Conservation (phyloP, 2,888 invertebrate species). For the Drosophila sordidula region DNA sequence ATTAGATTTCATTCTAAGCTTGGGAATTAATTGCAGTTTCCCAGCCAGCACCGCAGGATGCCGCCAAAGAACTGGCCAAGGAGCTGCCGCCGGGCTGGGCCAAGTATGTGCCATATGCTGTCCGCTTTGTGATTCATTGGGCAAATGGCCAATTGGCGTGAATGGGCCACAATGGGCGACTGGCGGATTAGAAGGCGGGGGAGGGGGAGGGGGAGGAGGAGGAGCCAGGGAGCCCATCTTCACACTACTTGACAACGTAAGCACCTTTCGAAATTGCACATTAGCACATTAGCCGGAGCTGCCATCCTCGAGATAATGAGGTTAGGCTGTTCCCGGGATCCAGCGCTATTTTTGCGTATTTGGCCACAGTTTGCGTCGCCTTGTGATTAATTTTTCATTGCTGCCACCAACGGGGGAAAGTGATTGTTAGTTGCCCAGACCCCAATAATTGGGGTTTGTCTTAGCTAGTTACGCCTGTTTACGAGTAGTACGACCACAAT, state of each 20-base stretch:
- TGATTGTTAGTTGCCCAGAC: constrained; percentile 33
- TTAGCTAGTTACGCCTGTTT: constrained; percentile 24
- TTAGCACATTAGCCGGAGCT: constrained; percentile 75
- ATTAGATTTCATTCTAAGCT: constrained; percentile 84
- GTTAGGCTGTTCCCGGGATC: constrained; percentile 15
- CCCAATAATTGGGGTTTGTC: constrained; percentile 48
- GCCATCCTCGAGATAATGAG: constrained; percentile 53
- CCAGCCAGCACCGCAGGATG: constrained; percentile 46
- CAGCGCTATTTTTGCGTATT: constrained; percentile 22
- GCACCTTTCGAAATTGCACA: constrained; percentile 83
- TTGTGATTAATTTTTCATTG: constrained; percentile 75
- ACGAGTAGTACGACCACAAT: constrained; percentile 31
- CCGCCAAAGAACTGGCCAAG: constrained; percentile 38
- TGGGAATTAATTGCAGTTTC: constrained; percentile 83
- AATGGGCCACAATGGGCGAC: constrained; percentile 29
- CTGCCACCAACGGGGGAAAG: constrained; percentile 11
- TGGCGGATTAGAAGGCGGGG: neutral
- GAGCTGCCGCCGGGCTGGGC: constrained; percentile 10
- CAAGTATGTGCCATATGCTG: constrained; percentile 70
- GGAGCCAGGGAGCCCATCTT: constrained; percentile 70
- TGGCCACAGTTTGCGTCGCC: constrained; percentile 23
- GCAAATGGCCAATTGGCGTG: constrained; percentile 74
- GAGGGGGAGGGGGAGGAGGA: neutral
- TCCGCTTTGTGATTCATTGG: constrained; percentile 70
- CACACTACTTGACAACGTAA: constrained; percentile 84